phyloP scores from a whole-genome alignment of 2,113 vertebrate genomes.

The Rhombomys opimus region DNA sequence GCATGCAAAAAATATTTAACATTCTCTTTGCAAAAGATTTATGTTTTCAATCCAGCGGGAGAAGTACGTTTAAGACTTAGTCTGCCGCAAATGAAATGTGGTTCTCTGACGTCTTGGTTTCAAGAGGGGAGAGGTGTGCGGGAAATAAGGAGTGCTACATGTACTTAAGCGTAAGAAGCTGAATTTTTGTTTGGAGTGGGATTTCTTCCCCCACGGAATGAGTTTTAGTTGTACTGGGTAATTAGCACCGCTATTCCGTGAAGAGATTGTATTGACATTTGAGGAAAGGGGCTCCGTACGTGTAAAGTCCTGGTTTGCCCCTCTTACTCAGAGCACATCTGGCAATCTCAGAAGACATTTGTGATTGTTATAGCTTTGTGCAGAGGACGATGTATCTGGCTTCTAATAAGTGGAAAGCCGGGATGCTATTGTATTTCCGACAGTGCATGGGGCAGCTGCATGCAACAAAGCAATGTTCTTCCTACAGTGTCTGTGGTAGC shows the following conservation, averaged over 20 bases:
- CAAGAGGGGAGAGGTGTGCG: not conserved
- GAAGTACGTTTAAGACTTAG: constrained; percentile 70
- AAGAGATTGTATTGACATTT: not conserved
- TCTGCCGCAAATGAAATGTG: constrained; percentile 69
- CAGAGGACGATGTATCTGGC: not conserved
- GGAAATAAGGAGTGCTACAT: rapidly evolving
- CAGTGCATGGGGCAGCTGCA: too few species aligned
- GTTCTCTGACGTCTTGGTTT: constrained; percentile 12
- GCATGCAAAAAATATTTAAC: constrained; percentile 83
- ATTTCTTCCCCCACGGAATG: not conserved
- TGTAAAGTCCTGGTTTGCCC: not conserved
- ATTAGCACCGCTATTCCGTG: constrained; percentile 48
- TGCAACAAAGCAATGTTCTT: not conserved
- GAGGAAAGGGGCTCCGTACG: not conserved
- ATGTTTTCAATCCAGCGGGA: constrained; percentile 76
- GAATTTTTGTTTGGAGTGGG: not conserved
- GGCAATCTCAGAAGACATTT: not conserved
- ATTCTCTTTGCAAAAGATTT: constrained; percentile 82
- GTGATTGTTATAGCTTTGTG: not conserved
- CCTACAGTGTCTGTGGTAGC: not conserved
- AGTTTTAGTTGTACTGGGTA: constrained; percentile 37
- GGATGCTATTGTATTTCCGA: not conserved
- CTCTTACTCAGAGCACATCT: not conserved
- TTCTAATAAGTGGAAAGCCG: not conserved
- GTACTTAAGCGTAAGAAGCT: not conserved